Base-by-base conservation (phyloP, 2,888 invertebrate species). In the Troglohyphantes excavatus region DNA sequence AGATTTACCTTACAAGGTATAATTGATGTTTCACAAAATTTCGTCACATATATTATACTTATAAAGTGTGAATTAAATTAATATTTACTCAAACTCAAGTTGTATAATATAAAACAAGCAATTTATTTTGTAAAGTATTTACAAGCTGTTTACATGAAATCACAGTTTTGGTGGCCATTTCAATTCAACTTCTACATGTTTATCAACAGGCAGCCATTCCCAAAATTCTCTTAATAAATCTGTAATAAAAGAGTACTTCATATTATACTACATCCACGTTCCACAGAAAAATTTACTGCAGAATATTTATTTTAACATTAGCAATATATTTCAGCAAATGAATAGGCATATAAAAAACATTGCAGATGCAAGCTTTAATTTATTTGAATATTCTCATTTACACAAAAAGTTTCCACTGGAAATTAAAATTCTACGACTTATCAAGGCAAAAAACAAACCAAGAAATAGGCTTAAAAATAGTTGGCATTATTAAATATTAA, bases 181-280 rank as follows among this genome's bases (percentile, higher is more conserved):
- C 6, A 70, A 27, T 72, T 81, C 81, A 13, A 86, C 68, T 86
- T 91, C 86, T 9, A 85, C 33, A 43, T 91, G 85, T 65, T 85
- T 81, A 17, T 65, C 78, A 3, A 43, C 5, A 17, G 90, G 91
- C 21, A 92, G 46, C 91, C 91, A 92, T 72, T 91, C 90, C 13
- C 86, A 78, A 65, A 87, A 91, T 72, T 91, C 91, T 65, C 78
- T 68, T 9, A 92, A 83, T 19, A 92, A 72, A 91, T 90, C 92
- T 92, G 79, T 13, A 84, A 78, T 21, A 70, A 33, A 70, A 67
- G 9, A 46, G n/a, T 2, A 43, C 19, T 13, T 13, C 1, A 26
- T 6, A 73, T 39, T 76, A 33, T 1, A 23, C 13, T 13, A 23
- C 17, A n/a, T 27, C 5, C 33, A 33, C 17, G n/a, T n/a, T 53